Conservation (phyloP, 2,113 vertebrate species). For the Aphyosemion australe region DNA sequence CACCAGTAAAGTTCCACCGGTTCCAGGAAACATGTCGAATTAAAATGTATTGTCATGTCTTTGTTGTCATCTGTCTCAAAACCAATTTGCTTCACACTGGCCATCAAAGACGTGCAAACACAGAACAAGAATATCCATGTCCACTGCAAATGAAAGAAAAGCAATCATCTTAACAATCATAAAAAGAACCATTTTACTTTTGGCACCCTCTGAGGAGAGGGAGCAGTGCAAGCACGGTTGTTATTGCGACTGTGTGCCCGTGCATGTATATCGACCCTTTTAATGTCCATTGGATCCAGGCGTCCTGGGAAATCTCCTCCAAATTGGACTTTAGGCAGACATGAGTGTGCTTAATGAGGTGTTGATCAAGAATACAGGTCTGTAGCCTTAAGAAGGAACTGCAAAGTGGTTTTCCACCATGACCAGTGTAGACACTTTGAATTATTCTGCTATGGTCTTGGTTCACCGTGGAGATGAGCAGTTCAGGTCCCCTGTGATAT, state of each 20-base stretch:
- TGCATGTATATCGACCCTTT: slow-evolving; percentile 36
- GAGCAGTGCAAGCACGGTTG: slow-evolving; percentile 7
- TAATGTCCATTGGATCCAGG: slow-evolving; percentile 19
- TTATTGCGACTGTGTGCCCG: slow-evolving; percentile 31
- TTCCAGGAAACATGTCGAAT: slow-evolving; percentile 25
- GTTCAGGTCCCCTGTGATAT: slow-evolving; percentile 37
- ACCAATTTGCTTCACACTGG: slow-evolving; percentile 59
- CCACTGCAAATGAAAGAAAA: slow-evolving; percentile 58
- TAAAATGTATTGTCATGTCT: slow-evolving; percentile 63
- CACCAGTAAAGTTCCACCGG: background rate
- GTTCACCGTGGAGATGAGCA: slow-evolving; percentile 22
- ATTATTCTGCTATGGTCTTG: slow-evolving; percentile 34
- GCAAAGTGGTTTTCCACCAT: slow-evolving; percentile 19
- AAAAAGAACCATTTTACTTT: slow-evolving; percentile 33
- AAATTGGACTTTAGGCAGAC: slow-evolving; percentile 70
- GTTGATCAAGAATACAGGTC: slow-evolving; percentile 42
- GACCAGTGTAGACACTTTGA: slow-evolving; percentile 28
- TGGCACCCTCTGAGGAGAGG: slow-evolving; percentile 2
- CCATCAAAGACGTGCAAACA: slow-evolving; percentile 58
- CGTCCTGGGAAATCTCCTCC: slow-evolving; percentile 66
- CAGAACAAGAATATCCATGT: slow-evolving; percentile 40
- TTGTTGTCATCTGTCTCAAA: slow-evolving; percentile 49
- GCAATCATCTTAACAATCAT: slow-evolving; percentile 64
- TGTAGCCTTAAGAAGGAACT: slow-evolving; percentile 4
- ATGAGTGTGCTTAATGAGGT: slow-evolving; percentile 66